phyloP scores from a whole-genome alignment of 2,113 vertebrate genomes.

The Heterochromis multidens region DNA sequence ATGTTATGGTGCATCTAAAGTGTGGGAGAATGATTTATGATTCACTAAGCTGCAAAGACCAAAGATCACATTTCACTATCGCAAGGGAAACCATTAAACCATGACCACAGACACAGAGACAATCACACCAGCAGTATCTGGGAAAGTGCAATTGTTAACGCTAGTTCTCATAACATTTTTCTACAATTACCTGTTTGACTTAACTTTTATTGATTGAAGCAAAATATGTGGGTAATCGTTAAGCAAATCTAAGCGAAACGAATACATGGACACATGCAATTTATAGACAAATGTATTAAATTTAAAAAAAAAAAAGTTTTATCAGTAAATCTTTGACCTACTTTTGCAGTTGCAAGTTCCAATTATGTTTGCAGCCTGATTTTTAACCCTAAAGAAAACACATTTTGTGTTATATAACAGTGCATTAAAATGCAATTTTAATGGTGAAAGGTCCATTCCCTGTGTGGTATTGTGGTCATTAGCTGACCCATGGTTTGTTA shows the following conservation, averaged over 20 bases:
- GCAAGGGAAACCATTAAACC: slow-evolving; percentile 68
- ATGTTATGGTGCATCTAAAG: slow-evolving; percentile 17
- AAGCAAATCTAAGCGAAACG: neutral
- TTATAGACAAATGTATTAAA: neutral
- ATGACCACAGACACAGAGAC: slow-evolving; percentile 65
- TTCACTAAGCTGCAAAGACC: slow-evolving; percentile 56
- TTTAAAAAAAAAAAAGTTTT: neutral
- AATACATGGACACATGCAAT: neutral
- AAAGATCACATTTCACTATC: slow-evolving; percentile 70
- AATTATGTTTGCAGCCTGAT: neutral
- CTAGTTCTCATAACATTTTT: slow-evolving; percentile 43
- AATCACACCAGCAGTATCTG: slow-evolving; percentile 53
- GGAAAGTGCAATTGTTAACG: slow-evolving; percentile 18
- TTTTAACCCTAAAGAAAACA: neutral
- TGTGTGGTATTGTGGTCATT: slow-evolving; percentile 45
- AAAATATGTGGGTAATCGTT: neutral
- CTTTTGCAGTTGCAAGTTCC: neutral
- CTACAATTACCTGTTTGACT: slow-evolving; percentile 3
- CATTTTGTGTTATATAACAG: neutral
- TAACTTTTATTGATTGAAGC: neutral
- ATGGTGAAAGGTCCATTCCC: slow-evolving; percentile 10
- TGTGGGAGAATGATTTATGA: slow-evolving; percentile 68
- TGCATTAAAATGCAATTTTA: neutral
- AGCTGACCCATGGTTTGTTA: slow-evolving; percentile 59
- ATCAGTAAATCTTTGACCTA: slow-evolving; percentile 3